Percentiles rank a stretch among this genome's conserved stretches.
Conservation (phyloP, 2,888 invertebrate genomes). For the Fissipunctia ypsillon region DNA sequence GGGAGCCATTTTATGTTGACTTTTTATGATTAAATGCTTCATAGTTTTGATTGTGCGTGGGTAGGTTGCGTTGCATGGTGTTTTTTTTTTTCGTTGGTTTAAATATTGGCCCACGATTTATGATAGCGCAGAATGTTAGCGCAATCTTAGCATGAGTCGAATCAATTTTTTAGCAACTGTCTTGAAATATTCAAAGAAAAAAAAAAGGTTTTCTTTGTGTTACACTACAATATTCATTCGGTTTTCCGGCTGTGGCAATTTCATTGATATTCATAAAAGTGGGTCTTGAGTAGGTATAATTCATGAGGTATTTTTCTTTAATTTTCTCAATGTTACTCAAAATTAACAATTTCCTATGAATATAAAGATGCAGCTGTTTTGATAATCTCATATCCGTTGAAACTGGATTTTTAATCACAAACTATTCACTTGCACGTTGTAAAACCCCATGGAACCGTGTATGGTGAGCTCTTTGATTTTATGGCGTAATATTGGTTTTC, state of each 20-base stretch:
- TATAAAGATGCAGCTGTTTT: slow-evolving; percentile 50
- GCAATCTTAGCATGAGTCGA: background rate
- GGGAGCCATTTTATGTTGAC: slow-evolving; percentile 45
- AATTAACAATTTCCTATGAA: slow-evolving; percentile 47
- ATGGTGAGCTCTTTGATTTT: slow-evolving; percentile 51
- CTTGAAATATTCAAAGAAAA: background rate
- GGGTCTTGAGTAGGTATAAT: too few relatives aligned
- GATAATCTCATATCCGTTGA: slow-evolving; percentile 58
- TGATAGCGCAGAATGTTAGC: background rate
- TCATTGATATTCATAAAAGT: background rate
- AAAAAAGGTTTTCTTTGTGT: background rate
- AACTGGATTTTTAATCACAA: slow-evolving; percentile 65
- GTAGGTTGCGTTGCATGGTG: slow-evolving; percentile 5
- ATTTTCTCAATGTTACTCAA: slow-evolving; percentile 1
- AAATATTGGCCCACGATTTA: slow-evolving; percentile 6
- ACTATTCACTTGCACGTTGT: slow-evolving; percentile 56
- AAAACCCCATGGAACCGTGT: slow-evolving; percentile 43
- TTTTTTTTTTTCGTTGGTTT: background rate
- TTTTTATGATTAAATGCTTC: slow-evolving; percentile 55
- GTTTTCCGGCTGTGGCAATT: background rate
- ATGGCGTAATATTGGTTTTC: slow-evolving; percentile 62
- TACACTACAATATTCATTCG: background rate
- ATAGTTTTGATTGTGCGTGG: slow-evolving; percentile 47
- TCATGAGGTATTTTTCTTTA: background rate
- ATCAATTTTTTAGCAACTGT: background rate